Base-by-base conservation (phyloP, 2,797 vertebrate species). In the Cephalopachus bancanus region DNA sequence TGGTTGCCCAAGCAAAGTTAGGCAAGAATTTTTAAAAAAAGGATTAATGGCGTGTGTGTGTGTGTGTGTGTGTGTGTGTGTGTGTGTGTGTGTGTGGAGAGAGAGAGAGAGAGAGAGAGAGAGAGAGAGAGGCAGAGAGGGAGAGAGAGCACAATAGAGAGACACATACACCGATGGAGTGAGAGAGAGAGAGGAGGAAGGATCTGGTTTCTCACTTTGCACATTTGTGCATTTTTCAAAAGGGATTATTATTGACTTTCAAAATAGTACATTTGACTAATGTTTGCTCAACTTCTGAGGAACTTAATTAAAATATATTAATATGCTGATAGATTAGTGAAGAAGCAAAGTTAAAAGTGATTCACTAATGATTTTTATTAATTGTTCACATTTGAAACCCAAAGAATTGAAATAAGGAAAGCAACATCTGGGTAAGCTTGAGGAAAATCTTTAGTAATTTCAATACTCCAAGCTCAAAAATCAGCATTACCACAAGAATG, bases 371-470 rank as follows among this genome's bases (percentile, higher is more conserved):
- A 51, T 59, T 78, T 60, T 28, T 7, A n/a, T 15, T 28, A 5
- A 15, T n/a, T 60, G 17, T 60, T 71, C 51, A 81, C 55, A 44
- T 93, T 67, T 80, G 44, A 69, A 76, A 62, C 17, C 49, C 71
- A 19, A 59, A 78, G 15, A 75, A 51, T 80, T 71, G 80, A 69
- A 33, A 76, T 55, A 55, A 85, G 20, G 11, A 65, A 57, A 92
- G 10, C 33, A 81, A 65, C 3, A 74, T 69, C 7, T 65, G 7
- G 33, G 15, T 74, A 33, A 22, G 19, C 5, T 17, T 16, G 19
- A 84, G 62, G 37, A 83, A 37, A 57, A 59, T 49, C n/a, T 86
- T 93, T 28, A 89, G 11, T 93, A 49, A 89, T 92, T 89, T 93
- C 65, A 86, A 78, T 59, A 89, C 5, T 57, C 60, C 26, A 72